Percentiles rank a stretch among this genome's conserved stretches.
Conservation (phyloP, 2,888 invertebrate genomes). For the Unio pictorum region DNA sequence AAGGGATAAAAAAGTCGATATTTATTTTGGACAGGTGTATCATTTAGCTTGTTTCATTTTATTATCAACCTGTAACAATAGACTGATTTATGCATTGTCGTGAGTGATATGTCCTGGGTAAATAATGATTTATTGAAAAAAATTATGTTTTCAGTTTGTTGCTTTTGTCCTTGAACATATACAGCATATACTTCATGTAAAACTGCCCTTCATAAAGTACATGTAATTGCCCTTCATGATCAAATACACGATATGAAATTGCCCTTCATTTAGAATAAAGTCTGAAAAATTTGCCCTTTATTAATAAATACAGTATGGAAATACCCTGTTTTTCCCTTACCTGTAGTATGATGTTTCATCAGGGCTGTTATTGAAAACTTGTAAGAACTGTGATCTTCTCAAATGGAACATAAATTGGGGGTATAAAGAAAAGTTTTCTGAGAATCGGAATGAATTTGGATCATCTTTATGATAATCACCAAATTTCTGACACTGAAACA, state of each 20-base stretch:
- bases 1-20: too few relatives aligned
- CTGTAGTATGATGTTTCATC: slow-evolving; percentile 99
- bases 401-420: slow-evolving; percentile 99
- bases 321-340: slow-evolving; percentile 69
- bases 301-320: too few relatives aligned
- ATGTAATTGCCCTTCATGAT: too few relatives aligned
- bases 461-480: slow-evolving; percentile 99
- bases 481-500: slow-evolving; percentile 95
- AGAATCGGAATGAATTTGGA: slow-evolving; percentile 94
- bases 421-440: slow-evolving; percentile 97
- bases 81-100: too few relatives aligned
- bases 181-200: too few relatives aligned
- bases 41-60: background rate
- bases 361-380: slow-evolving; percentile 99
- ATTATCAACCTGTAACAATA: background rate
- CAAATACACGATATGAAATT: too few relatives aligned
- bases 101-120: too few relatives aligned
- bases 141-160: too few relatives aligned
- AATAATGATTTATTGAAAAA: too few relatives aligned
- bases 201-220: too few relatives aligned
- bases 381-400: slow-evolving; percentile 97
- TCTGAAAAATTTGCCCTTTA: background rate
- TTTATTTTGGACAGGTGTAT: too few relatives aligned
- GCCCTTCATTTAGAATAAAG: background rate
- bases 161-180: too few relatives aligned